Evolutionary conservation across 2,797 vertebrate species (phyloP).

Genomic region (Graptemys geographica): DNA sequence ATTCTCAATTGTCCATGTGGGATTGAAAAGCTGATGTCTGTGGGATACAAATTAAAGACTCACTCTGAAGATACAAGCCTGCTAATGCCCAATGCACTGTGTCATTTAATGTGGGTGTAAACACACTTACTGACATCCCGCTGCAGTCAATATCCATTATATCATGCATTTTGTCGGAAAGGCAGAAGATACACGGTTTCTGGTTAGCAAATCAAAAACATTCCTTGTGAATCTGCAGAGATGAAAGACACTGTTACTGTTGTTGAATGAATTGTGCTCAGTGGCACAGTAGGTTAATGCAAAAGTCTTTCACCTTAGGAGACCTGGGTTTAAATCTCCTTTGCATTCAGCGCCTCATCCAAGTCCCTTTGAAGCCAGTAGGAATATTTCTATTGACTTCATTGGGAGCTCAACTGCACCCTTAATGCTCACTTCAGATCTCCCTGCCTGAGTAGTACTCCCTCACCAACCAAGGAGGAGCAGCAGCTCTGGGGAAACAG

Average conservation of each 20-base stretch:
- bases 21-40: neutral
- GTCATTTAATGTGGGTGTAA: neutral
- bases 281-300: neutral
- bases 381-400: neutral
- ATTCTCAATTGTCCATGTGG: neutral
- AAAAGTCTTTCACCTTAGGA: neutral
- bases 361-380: neutral
- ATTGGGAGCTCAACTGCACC: neutral
- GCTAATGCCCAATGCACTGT: neutral
- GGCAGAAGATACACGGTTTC: neutral
- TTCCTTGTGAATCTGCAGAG: neutral
- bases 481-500: neutral
- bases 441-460: neutral
- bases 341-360: accelerated
- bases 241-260: neutral
- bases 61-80: neutral
- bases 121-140: neutral
- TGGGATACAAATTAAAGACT: neutral
- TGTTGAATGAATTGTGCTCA: neutral
- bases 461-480: neutral
- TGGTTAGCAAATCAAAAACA: neutral
- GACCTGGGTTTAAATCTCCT: neutral
- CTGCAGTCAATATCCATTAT: neutral
- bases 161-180: neutral
- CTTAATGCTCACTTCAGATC: neutral